Base-by-base conservation (phyloP, 2,888 invertebrate genomes). In the Nemurella pictetii region DNA sequence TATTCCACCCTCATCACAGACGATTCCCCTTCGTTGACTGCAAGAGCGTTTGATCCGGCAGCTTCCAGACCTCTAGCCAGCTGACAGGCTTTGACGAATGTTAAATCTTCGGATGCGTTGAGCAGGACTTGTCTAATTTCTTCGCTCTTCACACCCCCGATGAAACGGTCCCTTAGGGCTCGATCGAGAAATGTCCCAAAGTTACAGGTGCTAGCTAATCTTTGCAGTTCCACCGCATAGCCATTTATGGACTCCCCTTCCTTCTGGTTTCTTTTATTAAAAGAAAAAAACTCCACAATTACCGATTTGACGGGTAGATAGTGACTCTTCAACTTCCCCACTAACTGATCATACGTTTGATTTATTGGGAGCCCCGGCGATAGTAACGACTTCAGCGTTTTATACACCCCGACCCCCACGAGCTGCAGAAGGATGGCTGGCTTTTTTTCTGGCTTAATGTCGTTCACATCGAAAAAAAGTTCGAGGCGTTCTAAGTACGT, bases 241-340 rank as follows among this genome's bases (percentile, higher is more conserved):
- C 86, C 86, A 15, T 83, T 80, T 9, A 87, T 85, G 7, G 85
- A 85, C 83, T 87, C 87, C 0, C 75, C 83, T 12, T 29, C 78
- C 12, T 55, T 20, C 85, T 88, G 88, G 72, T 86, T 72, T 25
- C 87, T 84, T 80, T 87, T 87, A 84, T 87, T 87, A 85, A 88
- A 88, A 83, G 87, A 87, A 82, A 87, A 89, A n/a, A 87, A 77
- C 85, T 89, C 88, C 0, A 87, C 87, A 27, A 88, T 88, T 4
- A 87, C 84, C 74, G 88, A 86, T 20, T 86, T 85, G 84, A 87
- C 87, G 25, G 88, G 87, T 27, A 80, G 72, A 84, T 86, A 88
- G 28, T 87, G 87, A 7, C 15, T 2, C 25, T 25, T 3, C 20
- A 73, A 20, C 15, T 73, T 73, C 15, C 4, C 73, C 4, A 73